phyloP scores from a whole-genome alignment of 2,113 vertebrate species.

The Nestor notabilis region DNA sequence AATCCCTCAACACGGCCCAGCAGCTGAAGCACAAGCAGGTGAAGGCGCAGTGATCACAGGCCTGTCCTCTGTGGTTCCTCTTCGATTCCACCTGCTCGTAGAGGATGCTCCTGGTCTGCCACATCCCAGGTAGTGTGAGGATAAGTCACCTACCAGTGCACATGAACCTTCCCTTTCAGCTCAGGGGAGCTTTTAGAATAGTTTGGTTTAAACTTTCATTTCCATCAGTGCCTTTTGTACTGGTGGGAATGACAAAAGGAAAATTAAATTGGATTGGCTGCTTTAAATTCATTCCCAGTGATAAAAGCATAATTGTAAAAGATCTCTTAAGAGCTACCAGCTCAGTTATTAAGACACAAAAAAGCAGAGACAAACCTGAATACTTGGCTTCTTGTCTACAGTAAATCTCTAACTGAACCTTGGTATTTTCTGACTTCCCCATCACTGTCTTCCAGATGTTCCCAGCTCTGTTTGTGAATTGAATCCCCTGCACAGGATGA shows the following conservation, averaged over 20 bases:
- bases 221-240: not conserved
- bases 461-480: not conserved
- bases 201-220: not conserved
- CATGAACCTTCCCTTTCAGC: not conserved
- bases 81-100: not conserved
- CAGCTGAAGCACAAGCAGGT: not conserved
- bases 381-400: not conserved
- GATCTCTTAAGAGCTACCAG: not conserved
- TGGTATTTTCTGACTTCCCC: not conserved
- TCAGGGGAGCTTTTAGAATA: not conserved
- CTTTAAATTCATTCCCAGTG: not conserved
- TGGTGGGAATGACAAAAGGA: not conserved
- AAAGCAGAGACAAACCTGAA: not conserved
- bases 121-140: not conserved
- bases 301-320: not conserved
- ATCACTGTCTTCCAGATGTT: not conserved
- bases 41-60: accelerated
- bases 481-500: not conserved
- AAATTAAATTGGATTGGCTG: not conserved
- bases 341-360: not conserved
- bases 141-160: not conserved
- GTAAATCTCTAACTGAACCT: not conserved
- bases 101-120: not conserved
- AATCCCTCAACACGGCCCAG: not conserved
- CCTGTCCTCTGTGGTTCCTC: not conserved